Conservation (phyloP, 1,140 invertebrate species). For the Drosophila bocki region DNA sequence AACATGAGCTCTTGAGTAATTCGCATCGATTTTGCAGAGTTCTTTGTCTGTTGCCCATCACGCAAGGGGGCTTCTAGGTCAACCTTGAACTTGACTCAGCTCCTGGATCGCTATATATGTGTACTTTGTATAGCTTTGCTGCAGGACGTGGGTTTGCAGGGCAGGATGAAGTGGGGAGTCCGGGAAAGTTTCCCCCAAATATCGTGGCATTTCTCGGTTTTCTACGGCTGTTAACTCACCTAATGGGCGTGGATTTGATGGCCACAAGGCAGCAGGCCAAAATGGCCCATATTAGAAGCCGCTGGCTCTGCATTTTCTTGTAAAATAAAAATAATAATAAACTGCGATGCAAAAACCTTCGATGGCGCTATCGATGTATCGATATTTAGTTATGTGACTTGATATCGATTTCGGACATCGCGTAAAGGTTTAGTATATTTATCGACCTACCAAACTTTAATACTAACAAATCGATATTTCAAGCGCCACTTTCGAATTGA, state of each 20-base stretch:
- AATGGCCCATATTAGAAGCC: constrained; percentile 28
- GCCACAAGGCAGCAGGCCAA: constrained; percentile 32
- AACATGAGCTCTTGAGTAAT: constrained; percentile 17
- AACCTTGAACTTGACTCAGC: constrained; percentile 42
- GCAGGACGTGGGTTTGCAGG: background rate
- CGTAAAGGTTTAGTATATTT: background rate
- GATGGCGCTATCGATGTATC: background rate
- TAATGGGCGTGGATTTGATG: constrained; percentile 27
- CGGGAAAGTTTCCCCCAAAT: background rate
- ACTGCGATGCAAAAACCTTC: constrained; percentile 21
- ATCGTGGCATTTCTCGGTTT: background rate
- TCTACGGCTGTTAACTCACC: constrained; percentile 16
- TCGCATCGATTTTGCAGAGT: background rate
- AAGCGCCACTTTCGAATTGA: background rate
- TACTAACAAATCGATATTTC: background rate
- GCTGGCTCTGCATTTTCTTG: constrained; percentile 40
- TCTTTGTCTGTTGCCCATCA: constrained; percentile 2
- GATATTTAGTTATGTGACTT: background rate
- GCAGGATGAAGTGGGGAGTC: constrained; percentile 15
- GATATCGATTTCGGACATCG: background rate
- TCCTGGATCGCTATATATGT: constrained; percentile 1
- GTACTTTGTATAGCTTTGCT: background rate
- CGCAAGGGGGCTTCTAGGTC: constrained; percentile 20
- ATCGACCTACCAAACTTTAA: background rate
- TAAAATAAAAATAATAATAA: constrained; percentile 47